These are phyloP conservation scores for Thunnus thynnus DNA, from an alignment of 2,113 vertebrate species.

Conservation along the genomic window DNA sequence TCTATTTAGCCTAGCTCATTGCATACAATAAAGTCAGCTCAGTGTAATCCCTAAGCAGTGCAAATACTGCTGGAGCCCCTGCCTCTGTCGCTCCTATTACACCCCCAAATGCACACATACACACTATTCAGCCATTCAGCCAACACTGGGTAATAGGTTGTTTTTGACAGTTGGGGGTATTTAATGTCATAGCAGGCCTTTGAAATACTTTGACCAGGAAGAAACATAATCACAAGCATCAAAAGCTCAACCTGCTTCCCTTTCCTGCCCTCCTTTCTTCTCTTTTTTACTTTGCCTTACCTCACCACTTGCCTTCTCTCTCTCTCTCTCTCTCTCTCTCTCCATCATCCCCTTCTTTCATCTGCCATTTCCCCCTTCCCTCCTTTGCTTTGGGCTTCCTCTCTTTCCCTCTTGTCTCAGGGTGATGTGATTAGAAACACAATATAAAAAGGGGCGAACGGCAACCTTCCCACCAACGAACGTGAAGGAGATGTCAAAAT, in stretches of 20 bases:
- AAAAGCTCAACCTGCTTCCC: constrained; percentile 73
- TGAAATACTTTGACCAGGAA: constrained; percentile 75
- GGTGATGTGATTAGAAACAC: constrained; percentile 50
- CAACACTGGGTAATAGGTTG: constrained; percentile 56
- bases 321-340: constrained; percentile 25
- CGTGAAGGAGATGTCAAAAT: background rate
- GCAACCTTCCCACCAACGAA: constrained; percentile 16
- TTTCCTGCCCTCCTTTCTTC: constrained; percentile 67
- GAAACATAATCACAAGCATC: constrained; percentile 69
- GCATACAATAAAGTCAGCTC: constrained; percentile 48
- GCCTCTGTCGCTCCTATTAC: constrained; percentile 27
- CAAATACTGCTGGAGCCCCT: constrained; percentile 55
- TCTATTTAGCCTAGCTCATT: constrained; percentile 45
- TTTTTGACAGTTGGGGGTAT: constrained; percentile 72
- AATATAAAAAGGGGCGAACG: background rate
- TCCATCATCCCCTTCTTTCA: constrained; percentile 59
- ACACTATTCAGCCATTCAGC: constrained; percentile 37
- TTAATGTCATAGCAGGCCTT: constrained; percentile 74
- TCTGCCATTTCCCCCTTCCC: constrained; percentile 49
- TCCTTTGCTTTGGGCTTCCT: constrained; percentile 56
- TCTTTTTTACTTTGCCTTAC: constrained; percentile 41
- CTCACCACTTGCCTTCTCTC: constrained; percentile 22
- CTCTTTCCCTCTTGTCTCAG: constrained; percentile 41
- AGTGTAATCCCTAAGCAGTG: constrained; percentile 54
- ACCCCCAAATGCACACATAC: constrained; percentile 26